A percentile compares a stretch with the other conserved stretches of the same genome.
phyloP scores from a whole-genome alignment of 2,797 vertebrate species.

The Pyrocephalus nanus region DNA sequence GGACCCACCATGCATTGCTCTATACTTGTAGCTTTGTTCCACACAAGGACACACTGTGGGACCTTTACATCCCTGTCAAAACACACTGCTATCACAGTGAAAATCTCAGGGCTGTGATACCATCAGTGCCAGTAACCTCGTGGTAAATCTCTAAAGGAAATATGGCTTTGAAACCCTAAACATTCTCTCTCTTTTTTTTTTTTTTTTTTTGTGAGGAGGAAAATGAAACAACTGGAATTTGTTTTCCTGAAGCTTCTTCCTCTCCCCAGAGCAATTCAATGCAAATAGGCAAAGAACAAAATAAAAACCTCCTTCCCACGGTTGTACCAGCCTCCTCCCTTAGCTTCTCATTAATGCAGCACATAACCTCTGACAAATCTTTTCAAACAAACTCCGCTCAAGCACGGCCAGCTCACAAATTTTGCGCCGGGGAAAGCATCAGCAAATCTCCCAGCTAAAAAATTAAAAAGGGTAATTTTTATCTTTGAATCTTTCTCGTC shows the following conservation, averaged over 20 bases:
- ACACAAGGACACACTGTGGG: neutral
- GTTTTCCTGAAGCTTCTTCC: conserved; percentile 36
- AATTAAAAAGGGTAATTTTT: conserved; percentile 1
- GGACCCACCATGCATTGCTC: neutral
- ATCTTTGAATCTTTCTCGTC: conserved; percentile 34
- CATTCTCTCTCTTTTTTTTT: neutral
- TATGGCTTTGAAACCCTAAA: neutral
- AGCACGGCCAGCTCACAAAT: neutral
- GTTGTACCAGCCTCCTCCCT: neutral
- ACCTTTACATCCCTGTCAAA: neutral
- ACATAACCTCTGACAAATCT: conserved; percentile 12
- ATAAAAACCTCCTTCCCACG: conserved; percentile 23
- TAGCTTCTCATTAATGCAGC: conserved; percentile 21
- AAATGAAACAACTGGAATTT: conserved; percentile 15
- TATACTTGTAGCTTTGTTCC: neutral
- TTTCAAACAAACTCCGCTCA: neutral
- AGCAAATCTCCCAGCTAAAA: neutral
- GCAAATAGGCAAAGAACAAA: conserved; percentile 40
- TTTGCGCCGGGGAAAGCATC: neutral
- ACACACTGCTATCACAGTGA: neutral
- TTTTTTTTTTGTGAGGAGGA: neutral
- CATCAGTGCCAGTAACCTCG: neutral
- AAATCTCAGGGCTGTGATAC: neutral
- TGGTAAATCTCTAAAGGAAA: neutral
- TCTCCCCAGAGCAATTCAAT: conserved; percentile 24